Evolutionary conservation across 2,888 invertebrate species (phyloP), one percentile per base, ranked within the genome.

Genomic region (Aporophyla nigra): DNA sequence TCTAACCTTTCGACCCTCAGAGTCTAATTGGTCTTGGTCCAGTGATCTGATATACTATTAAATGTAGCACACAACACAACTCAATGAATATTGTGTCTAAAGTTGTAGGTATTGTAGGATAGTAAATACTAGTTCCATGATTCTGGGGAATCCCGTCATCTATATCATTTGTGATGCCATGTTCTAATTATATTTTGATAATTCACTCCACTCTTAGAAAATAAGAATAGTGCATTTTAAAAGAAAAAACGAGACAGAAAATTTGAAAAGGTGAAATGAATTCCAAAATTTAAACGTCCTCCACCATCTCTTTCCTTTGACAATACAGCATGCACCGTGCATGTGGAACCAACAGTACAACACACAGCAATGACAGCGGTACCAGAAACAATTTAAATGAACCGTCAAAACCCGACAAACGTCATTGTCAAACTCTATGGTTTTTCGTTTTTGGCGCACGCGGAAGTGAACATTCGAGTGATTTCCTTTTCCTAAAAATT

Each of bases 401-500:
- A 73, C 61, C 66, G 84, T 74, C 87, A 80, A 75, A 74, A 74
- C 70, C 67, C 63, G 82, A 82, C 75, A 85, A 46, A 63, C 59
- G 65, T 79, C 80, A 62, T 53, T 89, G 88, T 91, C 77, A 82
- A 33, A 33, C 21, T 82, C 89, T 91, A 92, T 93, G 89, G 89
- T 76, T 87, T 89, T 85, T 89, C 87, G 88, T 89, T 91, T 91
- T 91, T 90, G 88, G 92, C 94, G 96, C 96, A 96, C 95, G 95
- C 96, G 96, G 96, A 96, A 96, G 95, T 95, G 92, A 91, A 90
- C 91, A 93, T 71, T 84, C 75, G 71, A 86, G 86, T 92, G 92
- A 93, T 95, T 95, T 95, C 95, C 95, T 94, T 93, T 94, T 93
- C 93, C 93, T 94, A 90, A 91, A 90, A 88, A 89, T 93, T 94